phyloP scores from a whole-genome alignment of 30 jellyfish, hydroid and myxozoan genomes.

The Pelagia noctiluca region DNA sequence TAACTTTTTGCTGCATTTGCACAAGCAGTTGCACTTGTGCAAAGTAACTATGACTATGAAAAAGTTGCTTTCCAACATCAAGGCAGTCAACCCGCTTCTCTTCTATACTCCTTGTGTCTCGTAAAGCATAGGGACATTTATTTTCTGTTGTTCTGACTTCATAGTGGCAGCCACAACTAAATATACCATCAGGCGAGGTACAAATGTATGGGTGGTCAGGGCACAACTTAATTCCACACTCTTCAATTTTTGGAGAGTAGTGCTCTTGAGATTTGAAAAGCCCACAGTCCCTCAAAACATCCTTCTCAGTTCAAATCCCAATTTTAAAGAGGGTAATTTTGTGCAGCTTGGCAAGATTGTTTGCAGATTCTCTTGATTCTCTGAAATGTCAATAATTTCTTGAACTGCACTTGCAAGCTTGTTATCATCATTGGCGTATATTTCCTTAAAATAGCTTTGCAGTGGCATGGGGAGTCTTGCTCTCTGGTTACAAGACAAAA shows the following conservation, averaged over 20 bases:
- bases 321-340: neutral
- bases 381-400: too few species aligned
- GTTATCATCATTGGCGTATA: too few species aligned
- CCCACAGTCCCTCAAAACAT: neutral
- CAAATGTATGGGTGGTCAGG: neutral
- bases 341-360: neutral
- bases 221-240: neutral
- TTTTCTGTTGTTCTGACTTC: neutral
- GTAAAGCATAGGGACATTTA: neutral
- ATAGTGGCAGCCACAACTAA: neutral
- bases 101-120: neutral
- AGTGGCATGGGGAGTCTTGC: too few species aligned
- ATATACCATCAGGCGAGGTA: neutral
- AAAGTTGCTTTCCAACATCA: neutral
- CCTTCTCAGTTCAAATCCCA: neutral
- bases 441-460: too few species aligned
- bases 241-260: too few species aligned
- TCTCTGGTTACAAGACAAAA: too few species aligned
- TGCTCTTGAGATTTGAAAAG: too few species aligned
- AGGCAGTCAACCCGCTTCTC: neutral
- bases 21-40: neutral
- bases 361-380: neutral
- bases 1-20: neutral
- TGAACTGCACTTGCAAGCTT: too few species aligned
- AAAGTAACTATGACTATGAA: neutral